A percentile compares a stretch with the other conserved stretches of the same genome.
Conservation (phyloP, 2,888 invertebrate genomes). For the Drosophila rellima region DNA sequence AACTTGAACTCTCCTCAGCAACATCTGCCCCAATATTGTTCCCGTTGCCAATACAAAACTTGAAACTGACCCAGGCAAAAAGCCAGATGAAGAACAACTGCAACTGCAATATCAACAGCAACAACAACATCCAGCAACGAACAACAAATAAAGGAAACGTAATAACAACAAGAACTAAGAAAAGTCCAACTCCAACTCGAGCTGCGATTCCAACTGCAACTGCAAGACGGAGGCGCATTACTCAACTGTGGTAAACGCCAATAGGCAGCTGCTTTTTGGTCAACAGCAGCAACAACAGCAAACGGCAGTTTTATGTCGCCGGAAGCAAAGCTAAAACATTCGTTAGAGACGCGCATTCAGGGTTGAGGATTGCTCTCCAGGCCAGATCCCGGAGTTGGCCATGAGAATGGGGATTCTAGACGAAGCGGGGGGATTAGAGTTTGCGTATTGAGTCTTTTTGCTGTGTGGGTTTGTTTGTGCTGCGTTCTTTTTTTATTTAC, state of each 20-base stretch:
- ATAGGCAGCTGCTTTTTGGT: conserved; percentile 77
- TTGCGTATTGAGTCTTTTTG: conserved; percentile 19
- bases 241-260: conserved; percentile 77
- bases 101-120: not conserved
- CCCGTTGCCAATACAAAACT: conserved; percentile 43
- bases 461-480: conserved; percentile 37
- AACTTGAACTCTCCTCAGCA: conserved; percentile 58
- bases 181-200: conserved; percentile 29
- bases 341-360: conserved; percentile 66
- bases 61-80: conserved; percentile 52
- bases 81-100: conserved; percentile 13
- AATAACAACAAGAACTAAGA: conserved; percentile 48
- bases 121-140: conserved; percentile 16
- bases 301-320: conserved; percentile 81
- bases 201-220: conserved; percentile 28
- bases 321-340: conserved; percentile 75
- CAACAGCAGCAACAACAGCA: conserved; percentile 45
- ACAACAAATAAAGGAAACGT: conserved; percentile 54
- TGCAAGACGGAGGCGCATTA: conserved; percentile 60
- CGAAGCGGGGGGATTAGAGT: conserved; percentile 3
- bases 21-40: conserved; percentile 62
- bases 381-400: conserved; percentile 41
- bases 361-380: conserved; percentile 31
- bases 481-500: conserved; percentile 21
- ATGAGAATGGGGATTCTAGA: not conserved